These are phyloP conservation scores for Cecidostiba fungosa DNA, from an alignment of 2,888 invertebrate species.

Conservation along the genomic window DNA sequence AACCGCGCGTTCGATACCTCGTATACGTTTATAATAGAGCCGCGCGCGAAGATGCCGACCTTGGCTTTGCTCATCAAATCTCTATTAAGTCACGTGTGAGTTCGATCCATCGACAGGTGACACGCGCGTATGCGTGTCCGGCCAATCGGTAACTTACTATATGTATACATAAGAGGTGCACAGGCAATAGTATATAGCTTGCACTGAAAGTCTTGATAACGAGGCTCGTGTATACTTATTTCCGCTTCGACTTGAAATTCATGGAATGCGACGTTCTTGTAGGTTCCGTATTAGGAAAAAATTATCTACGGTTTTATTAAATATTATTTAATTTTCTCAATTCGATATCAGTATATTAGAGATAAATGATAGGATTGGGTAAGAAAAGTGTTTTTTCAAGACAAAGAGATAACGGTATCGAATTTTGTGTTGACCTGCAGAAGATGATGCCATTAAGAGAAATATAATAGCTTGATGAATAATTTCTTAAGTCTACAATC, in stretches of 20 bases:
- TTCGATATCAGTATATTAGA: not conserved
- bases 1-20: slow-evolving; percentile 8
- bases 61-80: slow-evolving; percentile 73
- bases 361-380: not conserved
- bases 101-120: slow-evolving; percentile 50
- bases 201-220: not conserved
- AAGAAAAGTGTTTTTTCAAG: not conserved
- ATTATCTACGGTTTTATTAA: not conserved
- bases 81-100: slow-evolving; percentile 66
- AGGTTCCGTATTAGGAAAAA: not conserved
- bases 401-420: not conserved
- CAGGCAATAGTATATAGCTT: not conserved
- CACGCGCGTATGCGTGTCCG: not conserved
- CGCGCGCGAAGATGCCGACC: slow-evolving; percentile 68
- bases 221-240: not conserved
- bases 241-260: not conserved
- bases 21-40: slow-evolving; percentile 32
- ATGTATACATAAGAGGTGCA: too few species aligned
- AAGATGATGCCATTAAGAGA: not conserved
- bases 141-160: not conserved
- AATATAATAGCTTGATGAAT: not conserved
- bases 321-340: not conserved
- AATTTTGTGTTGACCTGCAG: not conserved
- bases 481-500: not conserved
- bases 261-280: not conserved